Evolutionary conservation across 2,888 invertebrate genomes (phyloP), one percentile per base, ranked within the genome.

Genomic region (Tanytarsus gracilentus): DNA sequence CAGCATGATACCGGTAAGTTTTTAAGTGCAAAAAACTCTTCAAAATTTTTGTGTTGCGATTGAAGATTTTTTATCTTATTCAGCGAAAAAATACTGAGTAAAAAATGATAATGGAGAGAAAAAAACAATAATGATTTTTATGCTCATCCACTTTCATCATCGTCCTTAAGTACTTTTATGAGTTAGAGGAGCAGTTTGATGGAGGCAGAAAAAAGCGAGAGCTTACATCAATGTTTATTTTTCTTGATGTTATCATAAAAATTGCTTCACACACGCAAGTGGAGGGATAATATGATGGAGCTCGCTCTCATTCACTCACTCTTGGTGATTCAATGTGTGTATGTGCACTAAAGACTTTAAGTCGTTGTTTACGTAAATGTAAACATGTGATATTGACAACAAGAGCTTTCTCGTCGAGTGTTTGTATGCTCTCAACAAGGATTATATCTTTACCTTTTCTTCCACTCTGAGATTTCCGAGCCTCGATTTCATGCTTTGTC

Each of bases 361-460:
- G 55, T 40, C 23, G 36, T 23, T 53, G 53, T 53, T 53, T 53
- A 53, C 53, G 53, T 40, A 40, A 44, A 40, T 55, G 55, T 55
- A 39, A 55, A 55, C 55, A 55, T 55, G 55, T 55, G 55, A 55
- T 39, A 40, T 55, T 55, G 55, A 55, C 55, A 55, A 55, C 26
- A 40, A 36, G 55, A 55, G 39, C 16, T 25, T 27, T 49, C 9
- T 18, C 18, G 18, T 8, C 44, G n/a, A n/a, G n/a, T n/a, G n/a
- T n/a, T 21, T 36, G n/a, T 14, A 14, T 1, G 14, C 4, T 14
- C 4, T 14, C 36, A 4, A 14, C n/a, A 36, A 33, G n/a, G n/a
- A n/a, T n/a, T n/a, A n/a, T n/a, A n/a, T n/a, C n/a, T n/a, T n/a
- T n/a, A n/a, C n/a, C n/a, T n/a, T n/a, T n/a, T n/a, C n/a, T n/a